Evolutionary conservation across 1,140 invertebrate species (phyloP).

Genomic region (Euura lappo): DNA sequence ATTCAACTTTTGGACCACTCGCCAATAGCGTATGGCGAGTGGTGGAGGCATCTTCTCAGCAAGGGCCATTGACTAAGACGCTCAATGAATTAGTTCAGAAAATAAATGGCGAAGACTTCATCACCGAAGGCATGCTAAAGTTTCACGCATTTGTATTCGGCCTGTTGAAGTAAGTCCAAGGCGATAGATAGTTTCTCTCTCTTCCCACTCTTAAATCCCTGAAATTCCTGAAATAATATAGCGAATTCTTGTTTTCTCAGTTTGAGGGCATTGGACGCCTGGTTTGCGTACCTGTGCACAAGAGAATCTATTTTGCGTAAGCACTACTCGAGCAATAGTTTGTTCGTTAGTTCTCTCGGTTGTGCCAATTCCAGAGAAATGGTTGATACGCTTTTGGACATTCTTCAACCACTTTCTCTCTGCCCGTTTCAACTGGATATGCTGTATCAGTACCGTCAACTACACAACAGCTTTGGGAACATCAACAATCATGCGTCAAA

Average conservation of each 20-base stretch:
- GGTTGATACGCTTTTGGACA: constrained; percentile 74
- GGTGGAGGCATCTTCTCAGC: constrained; percentile 86
- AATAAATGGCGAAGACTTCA: constrained; percentile 82
- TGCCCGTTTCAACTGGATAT: constrained; percentile 82
- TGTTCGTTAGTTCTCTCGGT: constrained; percentile 73
- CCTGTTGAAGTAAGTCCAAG: constrained; percentile 78
- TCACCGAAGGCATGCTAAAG: constrained; percentile 84
- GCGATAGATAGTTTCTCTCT: neutral
- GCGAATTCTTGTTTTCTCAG: constrained; percentile 57
- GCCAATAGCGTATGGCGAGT: constrained; percentile 89
- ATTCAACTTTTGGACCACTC: constrained; percentile 86
- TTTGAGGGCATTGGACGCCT: constrained; percentile 81
- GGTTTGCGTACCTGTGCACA: constrained; percentile 82
- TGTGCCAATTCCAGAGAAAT: constrained; percentile 68
- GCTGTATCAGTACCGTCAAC: constrained; percentile 78
- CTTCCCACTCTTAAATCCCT: constrained; percentile 5
- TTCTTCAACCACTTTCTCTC: constrained; percentile 76
- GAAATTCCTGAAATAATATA: constrained; percentile 17
- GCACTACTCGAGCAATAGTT: constrained; percentile 76
- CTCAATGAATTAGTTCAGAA: constrained; percentile 84
- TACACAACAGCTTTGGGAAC: constrained; percentile 77
- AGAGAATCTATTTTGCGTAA: constrained; percentile 82
- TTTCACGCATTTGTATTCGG: constrained; percentile 91
- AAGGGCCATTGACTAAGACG: constrained; percentile 84
- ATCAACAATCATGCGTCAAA: constrained; percentile 65